These are phyloP conservation scores for Burhinus oedicnemus DNA, from an alignment of 2,113 vertebrate species.

Conservation along the genomic window DNA sequence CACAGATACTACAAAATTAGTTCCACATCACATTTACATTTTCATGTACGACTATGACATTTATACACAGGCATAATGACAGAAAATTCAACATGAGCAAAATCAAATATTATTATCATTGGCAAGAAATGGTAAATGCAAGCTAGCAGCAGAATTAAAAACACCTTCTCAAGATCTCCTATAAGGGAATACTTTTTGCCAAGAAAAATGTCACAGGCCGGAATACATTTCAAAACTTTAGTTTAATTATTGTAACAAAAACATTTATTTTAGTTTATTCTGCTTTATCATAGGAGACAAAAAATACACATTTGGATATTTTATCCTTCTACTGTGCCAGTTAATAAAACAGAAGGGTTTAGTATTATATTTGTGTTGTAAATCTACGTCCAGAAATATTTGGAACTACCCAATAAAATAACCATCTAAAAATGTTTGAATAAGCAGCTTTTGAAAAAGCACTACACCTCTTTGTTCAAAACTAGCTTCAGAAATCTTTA, in stretches of 20 bases:
- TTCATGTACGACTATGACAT: slow-evolving; percentile 28
- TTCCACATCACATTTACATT: slow-evolving; percentile 21
- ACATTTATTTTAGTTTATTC: slow-evolving; percentile 58
- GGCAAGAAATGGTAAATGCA: slow-evolving; percentile 57
- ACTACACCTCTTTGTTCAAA: slow-evolving; percentile 28
- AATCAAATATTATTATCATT: slow-evolving; percentile 68
- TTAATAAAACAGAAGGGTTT: slow-evolving; percentile 58
- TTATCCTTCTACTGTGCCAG: slow-evolving; percentile 34
- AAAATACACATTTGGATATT: slow-evolving; percentile 51
- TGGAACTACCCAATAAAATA: slow-evolving; percentile 33
- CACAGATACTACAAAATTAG: slow-evolving; percentile 31
- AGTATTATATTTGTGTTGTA: slow-evolving; percentile 34
- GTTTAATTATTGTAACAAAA: slow-evolving; percentile 66
- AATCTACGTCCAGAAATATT: slow-evolving; percentile 47
- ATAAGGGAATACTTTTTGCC: slow-evolving; percentile 66
- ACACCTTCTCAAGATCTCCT: slow-evolving; percentile 64
- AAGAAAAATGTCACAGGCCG: slow-evolving; percentile 79
- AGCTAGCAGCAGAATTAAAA: slow-evolving; percentile 74
- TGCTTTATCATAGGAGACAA: slow-evolving; percentile 38
- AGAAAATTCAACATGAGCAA: slow-evolving; percentile 34
- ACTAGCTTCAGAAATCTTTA: slow-evolving; percentile 14
- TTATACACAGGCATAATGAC: slow-evolving; percentile 3
- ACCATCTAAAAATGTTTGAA: slow-evolving; percentile 44
- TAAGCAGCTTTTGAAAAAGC: slow-evolving; percentile 23
- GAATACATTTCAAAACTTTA: slow-evolving; percentile 48